These are phyloP conservation scores for Poecile montanus DNA, from an alignment of 2,797 vertebrate genomes.

Conservation along the genomic window DNA sequence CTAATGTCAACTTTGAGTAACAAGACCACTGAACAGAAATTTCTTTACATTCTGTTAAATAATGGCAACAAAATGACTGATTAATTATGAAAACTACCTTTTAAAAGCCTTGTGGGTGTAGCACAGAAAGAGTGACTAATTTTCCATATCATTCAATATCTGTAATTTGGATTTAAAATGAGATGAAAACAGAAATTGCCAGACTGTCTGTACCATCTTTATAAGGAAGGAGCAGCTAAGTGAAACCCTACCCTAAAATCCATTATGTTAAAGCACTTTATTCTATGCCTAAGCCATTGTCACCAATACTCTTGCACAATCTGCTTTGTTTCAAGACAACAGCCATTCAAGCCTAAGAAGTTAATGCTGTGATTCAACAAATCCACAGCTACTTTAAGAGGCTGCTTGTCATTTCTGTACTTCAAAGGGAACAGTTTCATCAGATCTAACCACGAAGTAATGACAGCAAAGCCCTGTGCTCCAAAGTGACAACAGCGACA, in stretches of 20 bases:
- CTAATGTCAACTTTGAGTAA: slow-evolving; percentile 52
- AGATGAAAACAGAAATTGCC: slow-evolving; percentile 61
- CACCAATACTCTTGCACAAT: slow-evolving; percentile 31
- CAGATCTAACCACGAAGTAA: background rate
- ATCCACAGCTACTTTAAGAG: slow-evolving; percentile 23
- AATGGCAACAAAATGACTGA: slow-evolving; percentile 75
- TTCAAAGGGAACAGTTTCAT: slow-evolving; percentile 30
- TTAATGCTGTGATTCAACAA: slow-evolving; percentile 17
- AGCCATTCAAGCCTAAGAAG: slow-evolving; percentile 21
- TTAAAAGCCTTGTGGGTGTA: slow-evolving; percentile 74
- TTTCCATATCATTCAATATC: slow-evolving; percentile 73
- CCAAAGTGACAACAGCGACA: background rate
- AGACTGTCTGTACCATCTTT: slow-evolving; percentile 42
- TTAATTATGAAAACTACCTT: slow-evolving; percentile 79
- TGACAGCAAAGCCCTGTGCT: background rate
- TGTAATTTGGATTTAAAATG: slow-evolving; percentile 71
- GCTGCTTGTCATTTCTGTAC: background rate
- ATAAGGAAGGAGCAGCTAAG: background rate
- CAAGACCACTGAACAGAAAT: slow-evolving; percentile 55
- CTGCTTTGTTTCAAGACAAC: slow-evolving; percentile 36
- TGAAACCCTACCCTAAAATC: slow-evolving; percentile 39
- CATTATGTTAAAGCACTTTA: slow-evolving; percentile 21
- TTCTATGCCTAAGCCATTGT: slow-evolving; percentile 34
- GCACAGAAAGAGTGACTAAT: slow-evolving; percentile 76
- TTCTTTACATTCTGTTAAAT: slow-evolving; percentile 73